Percentiles rank a stretch among this genome's conserved stretches.
phyloP scores from a whole-genome alignment of 2,797 vertebrate species.

The Spea hammondii region DNA sequence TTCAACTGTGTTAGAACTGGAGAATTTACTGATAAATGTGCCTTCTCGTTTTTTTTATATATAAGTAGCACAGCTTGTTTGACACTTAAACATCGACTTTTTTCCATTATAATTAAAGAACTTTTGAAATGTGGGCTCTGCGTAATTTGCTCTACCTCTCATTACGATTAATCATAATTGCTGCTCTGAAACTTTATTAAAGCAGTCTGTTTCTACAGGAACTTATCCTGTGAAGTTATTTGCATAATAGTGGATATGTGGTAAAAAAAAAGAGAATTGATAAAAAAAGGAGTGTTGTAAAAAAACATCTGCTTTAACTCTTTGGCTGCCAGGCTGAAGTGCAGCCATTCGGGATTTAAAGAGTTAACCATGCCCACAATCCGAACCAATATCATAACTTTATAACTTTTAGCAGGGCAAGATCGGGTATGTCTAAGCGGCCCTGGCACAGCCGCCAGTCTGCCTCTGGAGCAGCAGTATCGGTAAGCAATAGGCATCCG shows the following conservation, averaged over 20 bases:
- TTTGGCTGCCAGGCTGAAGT: too few species aligned
- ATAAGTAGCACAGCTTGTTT: conserved; percentile 42
- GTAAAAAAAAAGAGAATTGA: too few species aligned
- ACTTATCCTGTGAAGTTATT: not conserved
- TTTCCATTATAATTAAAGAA: conserved; percentile 47
- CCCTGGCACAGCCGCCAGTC: too few species aligned
- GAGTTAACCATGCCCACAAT: too few species aligned
- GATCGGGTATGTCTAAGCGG: too few species aligned
- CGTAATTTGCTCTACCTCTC: conserved; percentile 39
- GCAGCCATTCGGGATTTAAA: too few species aligned
- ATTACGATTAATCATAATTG: conserved; percentile 46
- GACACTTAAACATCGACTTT: conserved; percentile 39
- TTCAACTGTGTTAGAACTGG: conserved; percentile 29
- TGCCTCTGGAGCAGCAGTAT: too few species aligned
- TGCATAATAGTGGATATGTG: conserved; percentile 10
- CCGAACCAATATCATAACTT: too few species aligned
- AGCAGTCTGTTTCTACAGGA: conserved; percentile 10
- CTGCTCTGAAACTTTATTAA: conserved; percentile 23
- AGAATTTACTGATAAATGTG: conserved; percentile 50
- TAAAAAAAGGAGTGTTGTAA: too few species aligned
- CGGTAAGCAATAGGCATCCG: too few species aligned
- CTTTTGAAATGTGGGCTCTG: conserved; percentile 44
- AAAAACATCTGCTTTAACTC: too few species aligned
- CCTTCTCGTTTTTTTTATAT: conserved; percentile 20
- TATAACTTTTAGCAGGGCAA: too few species aligned